phyloP scores from a whole-genome alignment of 2,113 vertebrate species.

The Pachypanchax playfairii region DNA sequence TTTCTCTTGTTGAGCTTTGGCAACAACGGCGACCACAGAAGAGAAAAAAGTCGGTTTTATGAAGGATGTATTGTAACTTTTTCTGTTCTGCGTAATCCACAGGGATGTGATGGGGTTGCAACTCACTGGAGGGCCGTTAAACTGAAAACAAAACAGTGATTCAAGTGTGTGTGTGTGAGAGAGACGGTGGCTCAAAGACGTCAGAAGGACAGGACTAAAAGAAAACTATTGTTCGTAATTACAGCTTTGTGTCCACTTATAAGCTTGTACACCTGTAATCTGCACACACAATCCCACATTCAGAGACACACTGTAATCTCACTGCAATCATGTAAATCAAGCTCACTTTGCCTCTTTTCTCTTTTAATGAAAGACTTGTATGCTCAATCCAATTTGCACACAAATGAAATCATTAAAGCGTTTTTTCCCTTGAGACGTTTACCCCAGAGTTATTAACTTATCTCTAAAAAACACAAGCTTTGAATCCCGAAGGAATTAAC shows the following conservation, averaged over 20 bases:
- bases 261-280: slow-evolving; percentile 31
- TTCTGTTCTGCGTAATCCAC: slow-evolving; percentile 29
- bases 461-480: slow-evolving; percentile 71
- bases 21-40: slow-evolving; percentile 29
- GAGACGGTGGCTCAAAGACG: slow-evolving; percentile 15
- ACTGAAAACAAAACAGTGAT: slow-evolving; percentile 31
- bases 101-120: slow-evolving; percentile 40
- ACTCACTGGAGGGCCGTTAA: slow-evolving; percentile 32
- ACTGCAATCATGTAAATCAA: slow-evolving; percentile 57
- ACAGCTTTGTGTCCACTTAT: slow-evolving; percentile 28
- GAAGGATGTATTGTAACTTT: slow-evolving; percentile 25
- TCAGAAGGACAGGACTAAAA: slow-evolving; percentile 33
- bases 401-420: slow-evolving; percentile 83
- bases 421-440: slow-evolving; percentile 65
- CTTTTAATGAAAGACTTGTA: slow-evolving; percentile 63
- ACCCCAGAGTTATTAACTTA: slow-evolving; percentile 77
- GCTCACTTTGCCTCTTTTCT: slow-evolving; percentile 41
- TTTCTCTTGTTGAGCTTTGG: slow-evolving; percentile 28
- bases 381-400: slow-evolving; percentile 83
- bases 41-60: slow-evolving; percentile 17
- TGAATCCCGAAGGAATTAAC: slow-evolving; percentile 70
- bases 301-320: slow-evolving; percentile 38
- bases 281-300: slow-evolving; percentile 44
- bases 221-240: slow-evolving; percentile 42
- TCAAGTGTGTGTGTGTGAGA: slow-evolving; percentile 3